A percentile compares a stretch with the other conserved stretches of the same genome.
Conservation (phyloP, 2,797 vertebrate genomes). For the Hephaestus fuliginosus region DNA sequence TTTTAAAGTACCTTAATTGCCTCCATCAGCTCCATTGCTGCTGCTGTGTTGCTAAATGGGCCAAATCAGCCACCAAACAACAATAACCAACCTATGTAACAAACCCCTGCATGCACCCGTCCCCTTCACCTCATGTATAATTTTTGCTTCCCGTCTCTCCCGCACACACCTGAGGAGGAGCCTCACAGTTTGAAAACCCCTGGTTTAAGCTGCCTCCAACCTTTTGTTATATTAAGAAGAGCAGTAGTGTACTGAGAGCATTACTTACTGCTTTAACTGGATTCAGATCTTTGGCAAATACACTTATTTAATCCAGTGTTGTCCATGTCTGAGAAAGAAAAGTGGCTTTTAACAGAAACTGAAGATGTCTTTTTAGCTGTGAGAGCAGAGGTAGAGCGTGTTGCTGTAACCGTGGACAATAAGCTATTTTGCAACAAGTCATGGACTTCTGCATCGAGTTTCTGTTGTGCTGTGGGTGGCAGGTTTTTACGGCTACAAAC, state of each 20-base stretch:
- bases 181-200: conserved; percentile 49
- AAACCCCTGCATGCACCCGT: neutral
- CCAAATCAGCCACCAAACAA: neutral
- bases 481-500: conserved; percentile 71
- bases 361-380: conserved; percentile 25
- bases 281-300: neutral
- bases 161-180: fast-evolving
- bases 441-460: conserved; percentile 23
- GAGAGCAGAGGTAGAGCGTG: conserved; percentile 20
- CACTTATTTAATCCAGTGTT: conserved; percentile 18
- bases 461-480: conserved; percentile 8
- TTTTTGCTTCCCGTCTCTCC: neutral
- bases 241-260: neutral
- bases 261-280: neutral
- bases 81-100: neutral
- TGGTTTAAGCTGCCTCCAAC: conserved; percentile 13
- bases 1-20: neutral
- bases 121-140: neutral
- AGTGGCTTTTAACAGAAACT: conserved; percentile 45
- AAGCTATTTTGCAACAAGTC: conserved; percentile 33
- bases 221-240: neutral
- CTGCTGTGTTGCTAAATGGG: neutral
- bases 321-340: conserved; percentile 21
- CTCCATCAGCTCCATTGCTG: neutral
- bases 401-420: conserved; percentile 29